Evolutionary conservation across 2,888 invertebrate species (phyloP).

Genomic region (Branchipolynoe longqiensis): DNA sequence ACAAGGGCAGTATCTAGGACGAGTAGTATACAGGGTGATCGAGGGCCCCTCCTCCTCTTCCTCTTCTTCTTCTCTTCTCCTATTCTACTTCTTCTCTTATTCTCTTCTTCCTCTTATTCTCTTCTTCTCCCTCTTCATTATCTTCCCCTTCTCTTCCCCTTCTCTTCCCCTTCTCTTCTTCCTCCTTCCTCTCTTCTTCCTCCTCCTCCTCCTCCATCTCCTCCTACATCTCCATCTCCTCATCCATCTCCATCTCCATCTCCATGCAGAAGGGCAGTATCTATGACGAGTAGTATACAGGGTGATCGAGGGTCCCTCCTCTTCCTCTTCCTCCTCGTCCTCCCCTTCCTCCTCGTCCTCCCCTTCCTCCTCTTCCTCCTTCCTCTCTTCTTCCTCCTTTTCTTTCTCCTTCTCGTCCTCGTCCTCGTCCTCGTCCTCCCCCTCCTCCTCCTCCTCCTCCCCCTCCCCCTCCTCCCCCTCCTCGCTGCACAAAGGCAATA

Average conservation of each 20-base stretch:
- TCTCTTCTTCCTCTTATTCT: neutral
- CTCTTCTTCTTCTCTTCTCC: no score
- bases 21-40: no score
- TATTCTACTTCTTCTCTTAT: neutral
- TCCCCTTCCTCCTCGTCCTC: neutral
- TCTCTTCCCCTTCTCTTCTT: neutral
- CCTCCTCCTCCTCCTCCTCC: slow-evolving; percentile 19
- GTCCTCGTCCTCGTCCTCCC: neutral
- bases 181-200: neutral
- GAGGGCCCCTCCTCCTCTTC: no score
- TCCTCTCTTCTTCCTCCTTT: neutral
- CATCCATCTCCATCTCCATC: neutral
- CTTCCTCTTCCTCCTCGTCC: neutral
- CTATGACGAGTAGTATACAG: neutral
- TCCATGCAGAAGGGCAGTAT: neutral
- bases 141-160: neutral
- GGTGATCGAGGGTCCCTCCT: neutral
- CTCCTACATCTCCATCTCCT: neutral
- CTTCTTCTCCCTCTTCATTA: neutral
- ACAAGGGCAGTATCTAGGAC: no score
- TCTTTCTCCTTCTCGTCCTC: neutral
- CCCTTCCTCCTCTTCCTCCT: slow-evolving; percentile 3
- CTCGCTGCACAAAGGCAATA: neutral
- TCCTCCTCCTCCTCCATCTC: slow-evolving; percentile 10
- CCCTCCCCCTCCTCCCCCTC: neutral